Percentiles rank a stretch among this genome's conserved stretches.
phyloP scores from a whole-genome alignment of 2,888 invertebrate species.

The Ctenicera cuprea region DNA sequence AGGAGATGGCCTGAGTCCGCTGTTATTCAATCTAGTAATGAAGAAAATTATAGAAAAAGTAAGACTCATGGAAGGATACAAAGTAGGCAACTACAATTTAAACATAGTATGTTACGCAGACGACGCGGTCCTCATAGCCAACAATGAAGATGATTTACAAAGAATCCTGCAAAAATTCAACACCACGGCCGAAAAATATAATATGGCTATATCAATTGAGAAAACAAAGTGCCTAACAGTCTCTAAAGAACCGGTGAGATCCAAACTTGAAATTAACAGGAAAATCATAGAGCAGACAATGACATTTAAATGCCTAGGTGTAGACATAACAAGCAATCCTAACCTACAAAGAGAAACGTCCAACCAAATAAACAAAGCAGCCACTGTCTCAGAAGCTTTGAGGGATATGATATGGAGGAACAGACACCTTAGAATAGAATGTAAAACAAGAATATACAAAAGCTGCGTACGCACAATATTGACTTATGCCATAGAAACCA shows the following conservation, averaged over 20 bases:
- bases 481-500: slow-evolving; percentile 50
- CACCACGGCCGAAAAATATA: slow-evolving; percentile 9
- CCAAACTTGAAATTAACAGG: no score
- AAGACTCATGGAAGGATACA: slow-evolving; percentile 18
- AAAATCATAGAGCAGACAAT: no score
- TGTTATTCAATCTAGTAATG: slow-evolving; percentile 37
- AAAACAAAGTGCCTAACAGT: slow-evolving; percentile 23
- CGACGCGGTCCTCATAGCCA: slow-evolving; percentile 48
- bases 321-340: slow-evolving; percentile 29
- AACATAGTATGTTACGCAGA: slow-evolving; percentile 47
- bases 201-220: slow-evolving; percentile 18
- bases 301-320: no score
- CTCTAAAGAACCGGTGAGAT: slow-evolving; percentile 17
- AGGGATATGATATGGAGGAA: not conserved
- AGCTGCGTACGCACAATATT: slow-evolving; percentile 39
- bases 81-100: slow-evolving; percentile 25
- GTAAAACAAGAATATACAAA: no score
- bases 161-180: slow-evolving; percentile 38
- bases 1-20: slow-evolving; percentile 35
- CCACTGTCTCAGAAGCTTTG: not conserved
- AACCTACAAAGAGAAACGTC: not conserved
- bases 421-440: not conserved
- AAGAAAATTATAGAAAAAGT: slow-evolving; percentile 32
- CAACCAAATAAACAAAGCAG: not conserved
- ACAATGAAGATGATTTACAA: no score